Conservation (phyloP, 2,113 vertebrate genomes). For the Labeo catla region DNA sequence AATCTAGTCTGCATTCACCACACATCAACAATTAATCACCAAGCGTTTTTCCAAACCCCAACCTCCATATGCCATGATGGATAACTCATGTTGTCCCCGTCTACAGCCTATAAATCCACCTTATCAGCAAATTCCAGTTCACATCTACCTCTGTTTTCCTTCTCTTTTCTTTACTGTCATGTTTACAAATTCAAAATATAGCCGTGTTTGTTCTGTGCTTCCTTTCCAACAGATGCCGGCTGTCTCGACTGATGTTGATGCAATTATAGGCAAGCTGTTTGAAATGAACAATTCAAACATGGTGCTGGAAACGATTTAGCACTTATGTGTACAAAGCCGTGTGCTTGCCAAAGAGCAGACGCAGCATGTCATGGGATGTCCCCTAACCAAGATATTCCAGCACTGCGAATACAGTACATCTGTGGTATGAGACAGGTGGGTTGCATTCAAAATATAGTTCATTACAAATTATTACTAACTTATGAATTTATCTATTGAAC, state of each 20-base stretch:
- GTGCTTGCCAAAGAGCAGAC: constrained; percentile 25
- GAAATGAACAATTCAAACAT: constrained; percentile 41
- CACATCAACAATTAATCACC: constrained; percentile 21
- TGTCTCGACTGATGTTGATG: constrained; percentile 34
- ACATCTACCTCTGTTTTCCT: constrained; percentile 13
- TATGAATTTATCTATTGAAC: neutral
- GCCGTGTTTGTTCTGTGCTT: constrained; percentile 14
- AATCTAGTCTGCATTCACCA: neutral
- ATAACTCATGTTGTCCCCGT: constrained; percentile 17
- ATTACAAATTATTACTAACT: neutral
- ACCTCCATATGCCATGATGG: constrained; percentile 25
- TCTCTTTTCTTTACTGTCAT: constrained; percentile 22
- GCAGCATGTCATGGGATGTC: neutral
- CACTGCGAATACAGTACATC: neutral
- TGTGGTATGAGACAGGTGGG: neutral
- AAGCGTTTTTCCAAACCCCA: neutral
- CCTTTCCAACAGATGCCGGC: constrained; percentile 31
- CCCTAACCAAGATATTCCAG: neutral
- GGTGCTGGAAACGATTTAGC: constrained; percentile 28
- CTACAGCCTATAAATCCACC: constrained; percentile 21
- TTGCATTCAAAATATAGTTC: too few species aligned
- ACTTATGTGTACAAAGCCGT: constrained; percentile 9
- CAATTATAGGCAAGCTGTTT: constrained; percentile 44
- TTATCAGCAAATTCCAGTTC: constrained; percentile 32
- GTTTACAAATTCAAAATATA: constrained; percentile 34